phyloP scores from a whole-genome alignment of 2,888 invertebrate species.

The Hypsopygia costalis region DNA sequence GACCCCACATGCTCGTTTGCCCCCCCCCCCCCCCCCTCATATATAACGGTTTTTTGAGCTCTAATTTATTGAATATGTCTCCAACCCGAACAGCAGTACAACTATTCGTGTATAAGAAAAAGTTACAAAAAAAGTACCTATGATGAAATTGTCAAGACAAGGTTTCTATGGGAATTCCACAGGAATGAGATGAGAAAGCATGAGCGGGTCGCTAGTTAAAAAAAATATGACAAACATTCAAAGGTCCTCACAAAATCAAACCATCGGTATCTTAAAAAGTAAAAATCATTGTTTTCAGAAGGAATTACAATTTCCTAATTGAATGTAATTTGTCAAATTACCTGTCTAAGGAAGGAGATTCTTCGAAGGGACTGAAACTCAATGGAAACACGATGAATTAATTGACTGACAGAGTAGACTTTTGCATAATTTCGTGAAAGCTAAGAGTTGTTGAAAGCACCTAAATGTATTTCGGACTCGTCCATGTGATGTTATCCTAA shows the following conservation, averaged over 20 bases:
- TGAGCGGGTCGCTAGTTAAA: too few relatives aligned
- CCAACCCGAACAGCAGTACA: too few relatives aligned
- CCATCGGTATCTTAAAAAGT: background rate
- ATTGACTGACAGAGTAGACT: background rate
- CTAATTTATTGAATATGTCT: too few relatives aligned
- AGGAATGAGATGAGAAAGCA: too few relatives aligned
- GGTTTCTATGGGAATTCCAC: too few relatives aligned
- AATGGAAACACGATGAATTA: slow-evolving; percentile 5
- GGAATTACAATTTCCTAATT: slow-evolving; percentile 4
- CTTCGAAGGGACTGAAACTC: background rate
- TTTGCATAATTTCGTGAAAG: slow-evolving; percentile 6
- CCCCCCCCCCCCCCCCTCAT: too few relatives aligned
- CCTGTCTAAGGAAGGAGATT: slow-evolving; percentile 1
- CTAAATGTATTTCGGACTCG: background rate
- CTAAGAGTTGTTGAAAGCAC: background rate
- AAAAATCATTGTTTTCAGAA: background rate
- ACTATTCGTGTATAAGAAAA: too few relatives aligned
- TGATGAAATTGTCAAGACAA: too few relatives aligned
- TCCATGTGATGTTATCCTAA: background rate
- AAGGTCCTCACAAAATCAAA: background rate
- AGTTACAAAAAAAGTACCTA: too few relatives aligned
- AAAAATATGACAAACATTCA: too few relatives aligned
- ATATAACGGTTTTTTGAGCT: too few relatives aligned
- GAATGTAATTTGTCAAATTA: slow-evolving; percentile 8
- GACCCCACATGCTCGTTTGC: too few relatives aligned